phyloP scores from a whole-genome alignment of 2,888 invertebrate species.

The Sesia bembeciformis region DNA sequence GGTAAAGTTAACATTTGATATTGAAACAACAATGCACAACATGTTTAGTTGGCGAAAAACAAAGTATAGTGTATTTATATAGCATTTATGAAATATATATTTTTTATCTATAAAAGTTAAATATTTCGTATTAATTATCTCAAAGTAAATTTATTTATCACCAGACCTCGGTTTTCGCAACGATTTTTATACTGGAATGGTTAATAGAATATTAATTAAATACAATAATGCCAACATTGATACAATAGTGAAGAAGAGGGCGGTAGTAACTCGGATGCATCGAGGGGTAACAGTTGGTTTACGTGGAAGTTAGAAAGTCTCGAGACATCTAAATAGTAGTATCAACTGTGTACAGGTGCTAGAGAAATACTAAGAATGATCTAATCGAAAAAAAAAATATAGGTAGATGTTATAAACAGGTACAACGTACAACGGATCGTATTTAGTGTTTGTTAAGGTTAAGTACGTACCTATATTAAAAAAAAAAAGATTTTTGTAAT shows the following conservation, averaged over 20 bases:
- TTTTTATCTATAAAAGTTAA: neutral
- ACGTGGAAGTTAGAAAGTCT: conserved; percentile 20
- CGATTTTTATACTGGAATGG: neutral
- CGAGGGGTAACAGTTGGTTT: conserved; percentile 32
- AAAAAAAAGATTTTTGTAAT: too few relatives aligned
- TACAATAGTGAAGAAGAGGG: conserved; percentile 73
- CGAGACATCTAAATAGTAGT: conserved; percentile 23
- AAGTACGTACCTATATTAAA: too few relatives aligned
- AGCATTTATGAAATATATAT: neutral
- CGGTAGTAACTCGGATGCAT: conserved; percentile 66
- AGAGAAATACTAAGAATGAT: conserved; percentile 8
- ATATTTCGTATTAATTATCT: neutral
- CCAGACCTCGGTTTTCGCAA: conserved; percentile 12
- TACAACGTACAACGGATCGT: too few relatives aligned
- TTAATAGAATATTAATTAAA: neutral
- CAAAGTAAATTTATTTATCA: too few relatives aligned
- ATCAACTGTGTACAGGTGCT: conserved; percentile 31
- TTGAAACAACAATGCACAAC: too few relatives aligned
- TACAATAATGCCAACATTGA: conserved; percentile 60
- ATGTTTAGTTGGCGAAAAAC: neutral
- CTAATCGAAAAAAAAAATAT: too few relatives aligned
- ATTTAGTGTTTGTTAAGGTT: too few relatives aligned
- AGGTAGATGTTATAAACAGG: too few relatives aligned
- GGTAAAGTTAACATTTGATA: too few relatives aligned
- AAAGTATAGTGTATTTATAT: neutral